phyloP scores from a whole-genome alignment of 2,797 vertebrate species.

The Onychomys arenicola region DNA sequence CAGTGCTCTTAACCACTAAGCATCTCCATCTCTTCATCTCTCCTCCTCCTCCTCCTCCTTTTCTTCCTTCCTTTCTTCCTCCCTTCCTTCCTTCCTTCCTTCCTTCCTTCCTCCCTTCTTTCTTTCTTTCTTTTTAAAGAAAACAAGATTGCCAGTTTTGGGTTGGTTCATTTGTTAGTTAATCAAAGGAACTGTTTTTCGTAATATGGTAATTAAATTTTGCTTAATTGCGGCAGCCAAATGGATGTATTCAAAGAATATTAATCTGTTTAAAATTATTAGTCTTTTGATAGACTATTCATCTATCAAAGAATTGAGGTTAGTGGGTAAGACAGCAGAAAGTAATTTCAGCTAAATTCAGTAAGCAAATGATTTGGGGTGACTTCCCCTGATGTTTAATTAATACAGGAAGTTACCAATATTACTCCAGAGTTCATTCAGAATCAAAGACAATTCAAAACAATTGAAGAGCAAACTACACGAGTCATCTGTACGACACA shows the following conservation, averaged over 20 bases:
- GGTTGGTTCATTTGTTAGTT: neutral
- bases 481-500: neutral
- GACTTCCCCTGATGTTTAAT: neutral
- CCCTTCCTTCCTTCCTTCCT: too few relatives aligned
- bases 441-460: neutral
- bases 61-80: too few relatives aligned
- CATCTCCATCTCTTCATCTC: too few relatives aligned
- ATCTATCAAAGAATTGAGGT: neutral
- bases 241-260: neutral
- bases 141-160: neutral
- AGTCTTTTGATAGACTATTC: neutral
- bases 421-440: neutral
- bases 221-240: neutral
- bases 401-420: neutral
- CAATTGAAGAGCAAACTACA: neutral
- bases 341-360: neutral
- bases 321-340: neutral
- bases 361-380: neutral
- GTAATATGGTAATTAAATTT: neutral
- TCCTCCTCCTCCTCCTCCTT: too few relatives aligned
- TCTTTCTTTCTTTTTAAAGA: neutral
- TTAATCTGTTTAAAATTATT: neutral
- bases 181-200: neutral
- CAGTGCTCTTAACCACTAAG: too few relatives aligned
- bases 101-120: neutral